These are phyloP conservation scores for Ichneumon xanthorius DNA, from an alignment of 2,888 invertebrate species.

Conservation along the genomic window DNA sequence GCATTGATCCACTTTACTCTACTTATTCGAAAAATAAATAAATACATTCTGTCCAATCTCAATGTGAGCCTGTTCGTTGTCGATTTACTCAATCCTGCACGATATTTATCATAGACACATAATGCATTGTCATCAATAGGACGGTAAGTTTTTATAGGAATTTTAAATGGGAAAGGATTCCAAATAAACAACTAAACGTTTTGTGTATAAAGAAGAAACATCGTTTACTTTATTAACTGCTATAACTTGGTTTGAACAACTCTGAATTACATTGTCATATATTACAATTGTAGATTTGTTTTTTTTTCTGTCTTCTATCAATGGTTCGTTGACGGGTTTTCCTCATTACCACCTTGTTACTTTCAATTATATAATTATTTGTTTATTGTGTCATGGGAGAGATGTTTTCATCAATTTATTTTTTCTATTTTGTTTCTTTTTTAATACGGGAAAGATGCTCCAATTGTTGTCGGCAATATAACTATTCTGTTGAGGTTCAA, in stretches of 20 bases:
- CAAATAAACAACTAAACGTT: neutral
- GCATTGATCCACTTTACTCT: slow-evolving; percentile 84
- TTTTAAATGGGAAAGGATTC: neutral
- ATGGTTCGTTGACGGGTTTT: slow-evolving; percentile 57
- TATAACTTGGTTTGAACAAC: slow-evolving; percentile 75
- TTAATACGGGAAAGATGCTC: neutral
- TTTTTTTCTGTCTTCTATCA: slow-evolving; percentile 41
- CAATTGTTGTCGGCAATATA: neutral
- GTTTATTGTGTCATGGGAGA: slow-evolving; percentile 59
- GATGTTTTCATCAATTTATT: neutral
- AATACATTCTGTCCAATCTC: slow-evolving; percentile 84
- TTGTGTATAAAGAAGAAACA: slow-evolving; percentile 75
- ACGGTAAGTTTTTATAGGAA: neutral
- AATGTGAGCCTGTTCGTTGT: slow-evolving; percentile 54
- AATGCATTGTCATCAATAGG: neutral
- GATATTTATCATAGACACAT: neutral
- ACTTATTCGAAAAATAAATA: slow-evolving; percentile 84
- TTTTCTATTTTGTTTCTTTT: neutral
- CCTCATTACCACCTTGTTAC: slow-evolving; percentile 42
- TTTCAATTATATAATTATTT: slow-evolving; percentile 55
- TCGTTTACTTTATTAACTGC: slow-evolving; percentile 78
- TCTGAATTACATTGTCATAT: slow-evolving; percentile 76
- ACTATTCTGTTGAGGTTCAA: slow-evolving; percentile 21
- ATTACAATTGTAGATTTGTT: slow-evolving; percentile 73
- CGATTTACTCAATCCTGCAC: neutral